Base-by-base conservation (phyloP, 2,888 invertebrate species). In the Pseudococcus longispinus region DNA sequence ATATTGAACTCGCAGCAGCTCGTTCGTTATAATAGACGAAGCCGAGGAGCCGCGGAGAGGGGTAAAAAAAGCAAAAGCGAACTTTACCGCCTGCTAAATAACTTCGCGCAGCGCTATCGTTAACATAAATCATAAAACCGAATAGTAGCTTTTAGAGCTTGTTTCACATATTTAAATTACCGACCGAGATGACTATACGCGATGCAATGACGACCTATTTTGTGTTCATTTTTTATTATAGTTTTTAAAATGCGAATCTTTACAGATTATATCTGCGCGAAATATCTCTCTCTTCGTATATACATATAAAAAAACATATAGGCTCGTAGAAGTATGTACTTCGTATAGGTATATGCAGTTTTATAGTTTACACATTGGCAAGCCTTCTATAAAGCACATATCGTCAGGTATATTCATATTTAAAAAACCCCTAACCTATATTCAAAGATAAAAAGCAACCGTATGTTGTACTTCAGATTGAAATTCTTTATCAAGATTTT, bases 401-500 rank as follows among this genome's bases (percentile, higher is more conserved):
- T 60, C 51, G 51, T 51, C 51, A 51, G 51, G n/a, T 51, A n/a
- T 42, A 80, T 80, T 42, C 42, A 80, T 80, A 80, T 80, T 80
- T 80, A 80, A 86, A 85, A 85, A 85, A 85, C 32, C 74, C 32
- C 42, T 86, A 86, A 86, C 86, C 86, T 77, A 86, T 42, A 86
- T 86, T 55, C 74, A 80, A 86, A 86, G 86, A 86, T 86, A 74
- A 86, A 86, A 86, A 86, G 80, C 77, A 42, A 85, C 37, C 86
- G 80, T 86, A 55, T 86, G 77, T 80, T 80, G 23, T 51, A 55
- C 80, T 80, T 86, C 26, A 86, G 80, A 86, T 86, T 86, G 86
- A 86, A 86, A 85, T 85, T 85, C 74, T 74, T 86, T 86, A 86
- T 86, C 86, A 86, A 86, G 86, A 86, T 86, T 86, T 85, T 74